Base-by-base conservation (phyloP, 2,888 invertebrate genomes). In the Chromoteleia sp. region DNA sequence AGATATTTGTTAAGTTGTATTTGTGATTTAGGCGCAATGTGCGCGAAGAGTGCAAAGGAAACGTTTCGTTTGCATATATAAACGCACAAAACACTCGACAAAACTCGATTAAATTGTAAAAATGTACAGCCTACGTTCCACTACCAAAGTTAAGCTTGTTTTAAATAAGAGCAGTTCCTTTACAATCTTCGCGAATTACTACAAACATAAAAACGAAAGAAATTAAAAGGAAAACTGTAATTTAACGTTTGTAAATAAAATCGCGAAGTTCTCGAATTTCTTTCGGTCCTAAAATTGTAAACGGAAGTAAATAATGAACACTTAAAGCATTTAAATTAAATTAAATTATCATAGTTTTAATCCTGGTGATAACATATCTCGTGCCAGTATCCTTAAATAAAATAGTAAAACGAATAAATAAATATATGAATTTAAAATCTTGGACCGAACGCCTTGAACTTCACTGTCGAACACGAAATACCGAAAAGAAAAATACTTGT, bases 361-460 rank as follows among this genome's bases (percentile, higher is more conserved):
- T n/a, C 61, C 43, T 43, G 17, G 14, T 56, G 14, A 54, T 43
- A 58, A 52, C 65, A 76, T 68, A 76, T 67, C 67, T 59, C 30
- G 76, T 76, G 76, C 76, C 67, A 68, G 76, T 76, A 68, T 68
- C 59, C 48, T 21, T 56, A 29, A 59, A 43, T 3, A 56, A 54
- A 33, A 6, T 48, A n/a, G 14, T 36, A 12, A 33, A 25, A 39
- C 1, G 7, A 8, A 33, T 8, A 8, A 33, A 33, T 33, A 33
- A 50, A 10, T 15, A 14, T 5, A 14, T 15, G 29, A 63, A 48
- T 1, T 8, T 2, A 14, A 41, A 50, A 50, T 50, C 7, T 50
- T 1, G 63, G 21, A 19, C 19, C 7, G 17, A 43, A 43, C 12
- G 33, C 19, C 33, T 52, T 56, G 14, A 50, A 56, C 21, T 65